Base-by-base conservation (phyloP, 2,113 vertebrate genomes). In the Diphyllodes magnificus region DNA sequence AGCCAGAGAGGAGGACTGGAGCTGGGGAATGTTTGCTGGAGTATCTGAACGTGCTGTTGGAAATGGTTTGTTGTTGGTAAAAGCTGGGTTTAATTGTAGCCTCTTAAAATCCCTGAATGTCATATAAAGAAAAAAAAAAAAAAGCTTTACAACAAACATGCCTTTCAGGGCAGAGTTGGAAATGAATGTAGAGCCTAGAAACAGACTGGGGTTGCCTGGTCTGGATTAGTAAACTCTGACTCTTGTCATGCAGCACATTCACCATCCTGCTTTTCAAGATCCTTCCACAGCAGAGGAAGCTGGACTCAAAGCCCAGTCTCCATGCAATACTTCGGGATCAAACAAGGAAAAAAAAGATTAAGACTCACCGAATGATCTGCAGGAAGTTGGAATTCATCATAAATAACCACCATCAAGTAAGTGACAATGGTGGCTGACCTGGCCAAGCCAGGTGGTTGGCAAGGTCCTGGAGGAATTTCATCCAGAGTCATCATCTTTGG, bases 51-150 rank as follows among this genome's bases (percentile, higher is more conserved):
- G 42, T 95, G 91, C 91, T 82, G 63, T 65, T 95, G 87, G 84
- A 93, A 91, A 82, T 6, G 49, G 75, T 51, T 68, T 33, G 68
- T 8, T 76, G 61, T 72, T 93, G 82, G 82, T 92, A 83, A 94
- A 97, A 94, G 94, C 88, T 93, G 93, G 76, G 40, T 90, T 96
- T 95, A 95, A 97, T 96, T 96, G 93, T 77, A 91, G 66, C 28
- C 66, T 76, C 63, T 83, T 73, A 73, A 91, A 92, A 80, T 63
- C 91, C 45, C 70, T 6, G 7, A 86, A 85, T 51, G 82, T 59
- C 92, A 73, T 40, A 54, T 70, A 77, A 93, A 94, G 56, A 7
- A 35, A 31, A 24, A 24, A 66, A 28, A n/a, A n/a, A 35, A 68
- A 71, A 83, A 50, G 17, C 64, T 90, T 86, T 86, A 59, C 85